Percentiles rank a stretch among this genome's conserved stretches.
phyloP scores from a whole-genome alignment of 2,888 invertebrate genomes.

The Steinernema carpocapsae region DNA sequence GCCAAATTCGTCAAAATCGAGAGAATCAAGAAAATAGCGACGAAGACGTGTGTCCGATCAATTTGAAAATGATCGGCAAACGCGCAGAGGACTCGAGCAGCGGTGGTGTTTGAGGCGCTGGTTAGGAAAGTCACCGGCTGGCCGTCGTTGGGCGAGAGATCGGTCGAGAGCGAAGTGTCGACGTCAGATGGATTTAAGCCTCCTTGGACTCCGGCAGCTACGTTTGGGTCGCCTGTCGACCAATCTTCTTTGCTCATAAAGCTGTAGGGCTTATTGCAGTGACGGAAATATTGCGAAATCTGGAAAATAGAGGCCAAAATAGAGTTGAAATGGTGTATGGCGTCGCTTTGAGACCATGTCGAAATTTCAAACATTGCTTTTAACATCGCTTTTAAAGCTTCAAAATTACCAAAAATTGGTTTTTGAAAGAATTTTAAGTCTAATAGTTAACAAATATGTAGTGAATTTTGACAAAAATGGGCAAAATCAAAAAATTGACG shows the following conservation, averaged over 20 bases:
- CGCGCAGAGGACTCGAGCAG: slow-evolving; percentile 3
- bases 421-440: no score
- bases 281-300: no score
- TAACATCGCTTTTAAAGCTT: not conserved
- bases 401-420: no score
- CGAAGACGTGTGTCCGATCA: slow-evolving; percentile 30
- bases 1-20: slow-evolving; percentile 34
- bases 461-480: no score
- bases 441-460: no score
- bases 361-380: not conserved
- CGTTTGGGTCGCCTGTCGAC: not conserved
- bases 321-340: not conserved
- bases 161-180: not conserved
- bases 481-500: no score
- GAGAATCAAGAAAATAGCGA: not conserved
- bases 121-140: not conserved
- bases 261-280: no score
- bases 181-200: not conserved
- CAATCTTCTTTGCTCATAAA: slow-evolving; percentile 27
- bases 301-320: no score
- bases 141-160: not conserved
- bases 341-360: not conserved
- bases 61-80: slow-evolving; percentile 11
- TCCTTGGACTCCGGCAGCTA: not conserved
- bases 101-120: slow-evolving; percentile 24